Base-by-base conservation (phyloP, 2,888 invertebrate genomes). In the Macrosoma leucophasiata region DNA sequence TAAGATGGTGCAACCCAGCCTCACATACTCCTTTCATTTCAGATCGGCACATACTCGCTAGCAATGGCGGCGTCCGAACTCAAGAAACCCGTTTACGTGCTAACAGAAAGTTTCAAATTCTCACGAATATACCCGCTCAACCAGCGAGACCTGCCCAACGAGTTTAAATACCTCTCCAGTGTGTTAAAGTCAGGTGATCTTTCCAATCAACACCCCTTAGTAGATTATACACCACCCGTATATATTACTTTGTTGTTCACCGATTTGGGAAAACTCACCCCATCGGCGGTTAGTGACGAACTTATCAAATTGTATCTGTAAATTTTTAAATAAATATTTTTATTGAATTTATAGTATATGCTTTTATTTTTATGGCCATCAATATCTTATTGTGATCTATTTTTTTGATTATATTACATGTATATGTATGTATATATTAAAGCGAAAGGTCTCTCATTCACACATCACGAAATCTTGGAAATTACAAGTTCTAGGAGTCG, bases 101-200 rank as follows among this genome's bases (percentile, higher is more conserved):
- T 98, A 12, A 93, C 97, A 0, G 99, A 99, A 73, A 98, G 97
- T 69, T 97, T 98, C 67, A 99, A 99, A 75, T 99, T 99, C 81
- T 92, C 96, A 0, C 87, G 97, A 41, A 87, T 96, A 42, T 98
- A 93, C 74, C 98, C 98, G 0, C 79, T 99, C 6, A 96, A 95
- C 76, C 97, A 98, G 65, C 86, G 89, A 30, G 97, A 98, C 72
- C 73, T 98, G 20, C 96, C 97, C 0, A 88, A 92, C 44, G 92
- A 95, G 62, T 97, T 96, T 62, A 96, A 96, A 49, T 84, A 84
- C 41, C 54, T 84, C 4, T 76, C 75, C 0, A 86, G 91, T 86
- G 85, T 84, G 42, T 52, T 78, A 4, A 68, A 71, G 31, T 68
- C 66, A 2, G 61, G 63, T 4, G 69, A 81, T 28, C 58, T 89